phyloP scores from a whole-genome alignment of 2,888 invertebrate species.

The Meta bourneti region DNA sequence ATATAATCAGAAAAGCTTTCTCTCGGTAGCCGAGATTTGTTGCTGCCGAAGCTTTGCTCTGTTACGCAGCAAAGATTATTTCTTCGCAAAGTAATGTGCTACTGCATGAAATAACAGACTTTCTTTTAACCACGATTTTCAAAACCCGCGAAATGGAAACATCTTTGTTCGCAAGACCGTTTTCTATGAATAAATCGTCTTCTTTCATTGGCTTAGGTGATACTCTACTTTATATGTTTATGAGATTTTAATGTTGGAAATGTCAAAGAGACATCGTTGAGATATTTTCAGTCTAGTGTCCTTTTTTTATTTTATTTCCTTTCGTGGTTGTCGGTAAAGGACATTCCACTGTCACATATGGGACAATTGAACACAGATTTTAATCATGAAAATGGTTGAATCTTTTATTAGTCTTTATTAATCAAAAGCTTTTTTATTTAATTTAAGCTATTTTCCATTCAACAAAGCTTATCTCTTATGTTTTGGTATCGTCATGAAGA shows the following conservation, averaged over 20 bases:
- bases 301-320: no score
- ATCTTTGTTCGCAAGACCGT: neutral
- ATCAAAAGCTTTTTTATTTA: no score
- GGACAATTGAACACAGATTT: no score
- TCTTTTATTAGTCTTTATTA: no score
- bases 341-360: no score
- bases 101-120: neutral
- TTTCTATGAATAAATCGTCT: neutral
- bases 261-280: neutral
- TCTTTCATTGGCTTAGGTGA: neutral
- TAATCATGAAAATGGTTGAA: no score
- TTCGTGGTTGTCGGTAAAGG: no score
- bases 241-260: neutral
- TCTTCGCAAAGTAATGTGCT: neutral
- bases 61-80: neutral
- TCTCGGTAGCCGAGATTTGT: neutral
- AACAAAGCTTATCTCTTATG: no score
- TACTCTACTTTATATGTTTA: neutral
- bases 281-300: no score
- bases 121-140: neutral
- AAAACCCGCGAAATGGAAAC: neutral
- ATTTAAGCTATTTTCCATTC: no score
- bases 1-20: slow-evolving; percentile 1
- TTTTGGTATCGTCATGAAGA: no score
- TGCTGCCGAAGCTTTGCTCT: neutral